These are phyloP conservation scores for Trimorus sp. DNA, from an alignment of 2,888 invertebrate species.

Conservation along the genomic window DNA sequence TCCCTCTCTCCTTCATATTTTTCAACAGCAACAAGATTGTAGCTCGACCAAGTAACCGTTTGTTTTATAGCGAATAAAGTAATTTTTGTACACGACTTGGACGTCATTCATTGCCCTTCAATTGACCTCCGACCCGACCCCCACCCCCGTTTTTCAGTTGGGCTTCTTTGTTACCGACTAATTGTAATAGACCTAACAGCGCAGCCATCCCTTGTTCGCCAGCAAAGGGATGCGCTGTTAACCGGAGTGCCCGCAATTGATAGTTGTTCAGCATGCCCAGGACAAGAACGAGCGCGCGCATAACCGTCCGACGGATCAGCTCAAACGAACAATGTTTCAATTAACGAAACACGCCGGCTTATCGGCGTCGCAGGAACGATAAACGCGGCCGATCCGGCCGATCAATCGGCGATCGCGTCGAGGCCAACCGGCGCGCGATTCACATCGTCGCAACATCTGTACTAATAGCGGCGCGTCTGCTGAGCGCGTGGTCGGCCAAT, in stretches of 20 bases:
- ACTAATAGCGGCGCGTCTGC: slow-evolving; percentile 50
- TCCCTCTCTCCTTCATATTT: too few relatives aligned
- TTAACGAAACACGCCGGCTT: slow-evolving; percentile 5
- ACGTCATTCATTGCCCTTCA: slow-evolving; percentile 26
- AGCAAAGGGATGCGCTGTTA: slow-evolving; percentile 25
- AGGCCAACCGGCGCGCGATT: slow-evolving; percentile 9
- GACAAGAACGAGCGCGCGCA: slow-evolving; percentile 14
- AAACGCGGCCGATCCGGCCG: neutral
- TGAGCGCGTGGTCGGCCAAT: neutral
- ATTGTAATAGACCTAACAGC: slow-evolving; percentile 40
- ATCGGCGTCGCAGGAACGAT: slow-evolving; percentile 4
- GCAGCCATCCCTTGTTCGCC: slow-evolving; percentile 1
- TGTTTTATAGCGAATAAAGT: slow-evolving; percentile 54
- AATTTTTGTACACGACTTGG: slow-evolving; percentile 49
- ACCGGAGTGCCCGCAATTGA: slow-evolving; percentile 26
- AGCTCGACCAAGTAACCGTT: slow-evolving; percentile 26
- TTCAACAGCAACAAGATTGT: slow-evolving; percentile 14
- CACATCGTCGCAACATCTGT: slow-evolving; percentile 49
- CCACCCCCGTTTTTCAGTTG: slow-evolving; percentile 7
- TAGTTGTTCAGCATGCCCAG: slow-evolving; percentile 56
- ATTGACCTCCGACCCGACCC: slow-evolving; percentile 3
- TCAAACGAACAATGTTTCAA: slow-evolving; percentile 30
- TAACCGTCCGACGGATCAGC: slow-evolving; percentile 10
- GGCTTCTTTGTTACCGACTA: slow-evolving; percentile 35
- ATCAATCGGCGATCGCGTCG: neutral